phyloP scores from a whole-genome alignment of 2,888 invertebrate species.

The Andrena trimmerana region DNA sequence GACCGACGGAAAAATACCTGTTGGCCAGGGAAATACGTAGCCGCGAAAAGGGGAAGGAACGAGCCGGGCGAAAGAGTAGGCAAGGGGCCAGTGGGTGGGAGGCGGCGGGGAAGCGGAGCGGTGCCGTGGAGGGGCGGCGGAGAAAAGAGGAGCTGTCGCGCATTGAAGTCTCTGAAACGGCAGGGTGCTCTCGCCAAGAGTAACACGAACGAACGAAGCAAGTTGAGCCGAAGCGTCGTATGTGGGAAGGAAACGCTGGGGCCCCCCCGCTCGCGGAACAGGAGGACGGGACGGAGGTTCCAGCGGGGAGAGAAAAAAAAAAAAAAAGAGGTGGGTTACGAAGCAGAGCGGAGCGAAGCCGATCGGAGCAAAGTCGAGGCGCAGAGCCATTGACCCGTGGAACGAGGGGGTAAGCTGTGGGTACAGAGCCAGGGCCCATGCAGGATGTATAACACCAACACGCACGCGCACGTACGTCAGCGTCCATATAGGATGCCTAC shows the following conservation, averaged over 20 bases:
- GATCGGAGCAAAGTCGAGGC: slow-evolving; percentile 70
- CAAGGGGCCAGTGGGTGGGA: slow-evolving; percentile 41
- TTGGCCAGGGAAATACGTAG: slow-evolving; percentile 62
- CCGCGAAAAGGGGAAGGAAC: slow-evolving; percentile 71
- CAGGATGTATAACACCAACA: slow-evolving; percentile 56
- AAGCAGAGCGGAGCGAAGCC: slow-evolving; percentile 68
- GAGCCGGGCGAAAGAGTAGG: slow-evolving; percentile 50
- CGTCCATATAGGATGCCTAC: slow-evolving; percentile 55
- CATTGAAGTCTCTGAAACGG: slow-evolving; percentile 83
- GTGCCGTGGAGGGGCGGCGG: slow-evolving; percentile 47
- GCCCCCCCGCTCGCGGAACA: slow-evolving; percentile 25
- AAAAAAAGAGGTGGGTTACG: slow-evolving; percentile 50
- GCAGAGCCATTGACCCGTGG: slow-evolving; percentile 79
- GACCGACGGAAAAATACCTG: slow-evolving; percentile 58
- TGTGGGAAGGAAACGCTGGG: slow-evolving; percentile 53
- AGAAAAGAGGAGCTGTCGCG: slow-evolving; percentile 78
- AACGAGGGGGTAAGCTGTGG: slow-evolving; percentile 73
- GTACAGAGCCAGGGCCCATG: slow-evolving; percentile 58
- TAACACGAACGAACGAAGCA: slow-evolving; percentile 75
- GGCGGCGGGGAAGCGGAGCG: slow-evolving; percentile 28
- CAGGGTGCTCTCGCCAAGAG: slow-evolving; percentile 72
- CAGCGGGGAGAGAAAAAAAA: slow-evolving; percentile 1
- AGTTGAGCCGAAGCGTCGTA: slow-evolving; percentile 51
- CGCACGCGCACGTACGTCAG: slow-evolving; percentile 14
- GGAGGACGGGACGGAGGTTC: slow-evolving; percentile 12